phyloP scores from a whole-genome alignment of 2,888 invertebrate species.

The Andrena praecox region DNA sequence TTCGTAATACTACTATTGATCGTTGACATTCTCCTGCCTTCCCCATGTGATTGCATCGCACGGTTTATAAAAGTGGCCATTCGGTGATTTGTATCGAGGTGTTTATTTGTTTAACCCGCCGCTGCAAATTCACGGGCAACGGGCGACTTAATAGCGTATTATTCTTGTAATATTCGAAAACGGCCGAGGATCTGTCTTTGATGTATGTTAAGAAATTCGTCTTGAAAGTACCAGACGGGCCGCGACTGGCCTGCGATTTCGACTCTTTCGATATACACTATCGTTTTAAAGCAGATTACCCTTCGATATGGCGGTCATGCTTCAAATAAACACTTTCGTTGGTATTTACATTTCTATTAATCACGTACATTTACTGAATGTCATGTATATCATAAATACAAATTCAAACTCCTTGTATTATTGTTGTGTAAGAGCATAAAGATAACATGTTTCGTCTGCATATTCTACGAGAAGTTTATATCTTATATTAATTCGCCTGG shows the following conservation, averaged over 20 bases:
- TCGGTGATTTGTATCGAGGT: constrained; percentile 43
- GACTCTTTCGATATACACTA: constrained; percentile 55
- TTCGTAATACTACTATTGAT: constrained; percentile 84
- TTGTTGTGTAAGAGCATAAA: background rate
- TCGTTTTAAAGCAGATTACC: constrained; percentile 23
- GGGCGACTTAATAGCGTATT: constrained; percentile 22
- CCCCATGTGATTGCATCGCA: constrained; percentile 70
- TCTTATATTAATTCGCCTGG: no score
- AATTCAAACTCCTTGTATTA: background rate
- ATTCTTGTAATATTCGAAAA: constrained; percentile 56
- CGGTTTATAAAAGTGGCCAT: constrained; percentile 44
- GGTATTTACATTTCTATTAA: background rate
- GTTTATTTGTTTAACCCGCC: constrained; percentile 17
- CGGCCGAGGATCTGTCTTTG: constrained; percentile 37
- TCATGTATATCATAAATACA: background rate
- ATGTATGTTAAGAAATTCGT: constrained; percentile 65
- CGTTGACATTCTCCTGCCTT: constrained; percentile 76
- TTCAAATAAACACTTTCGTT: constrained; percentile 28
- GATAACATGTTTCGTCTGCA: background rate
- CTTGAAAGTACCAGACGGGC: constrained; percentile 64
- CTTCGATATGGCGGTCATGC: constrained; percentile 45
- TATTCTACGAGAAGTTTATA: no score
- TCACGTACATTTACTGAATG: background rate
- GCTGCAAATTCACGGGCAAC: constrained; percentile 34
- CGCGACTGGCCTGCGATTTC: constrained; percentile 65